These are phyloP conservation scores for Operophtera brumata DNA, from an alignment of 2,888 invertebrate species.

Conservation along the genomic window DNA sequence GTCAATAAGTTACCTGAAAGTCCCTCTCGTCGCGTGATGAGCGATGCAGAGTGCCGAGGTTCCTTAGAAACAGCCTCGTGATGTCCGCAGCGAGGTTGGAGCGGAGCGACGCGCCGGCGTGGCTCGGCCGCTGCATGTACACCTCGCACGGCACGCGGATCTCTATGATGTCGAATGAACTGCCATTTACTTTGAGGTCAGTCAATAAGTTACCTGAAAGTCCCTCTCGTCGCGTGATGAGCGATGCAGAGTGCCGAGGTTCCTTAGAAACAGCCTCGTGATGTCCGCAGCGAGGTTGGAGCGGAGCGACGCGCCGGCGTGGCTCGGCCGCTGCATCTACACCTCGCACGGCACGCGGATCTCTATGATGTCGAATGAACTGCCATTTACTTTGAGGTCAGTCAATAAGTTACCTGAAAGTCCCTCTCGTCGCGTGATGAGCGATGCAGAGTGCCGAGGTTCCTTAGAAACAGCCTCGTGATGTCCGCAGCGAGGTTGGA, in stretches of 20 bases:
- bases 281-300: too few species aligned
- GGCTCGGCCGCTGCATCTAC: slow-evolving; percentile 46
- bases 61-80: slow-evolving; percentile 43
- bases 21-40: slow-evolving; percentile 39
- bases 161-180: slow-evolving; percentile 47
- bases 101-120: slow-evolving; percentile 37
- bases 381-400: too few species aligned
- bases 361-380: slow-evolving; percentile 47
- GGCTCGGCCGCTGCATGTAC: slow-evolving; percentile 46
- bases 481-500: too few species aligned
- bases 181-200: too few species aligned
- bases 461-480: slow-evolving; percentile 48
- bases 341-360: slow-evolving; percentile 42
- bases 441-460: slow-evolving; percentile 41
- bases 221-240: slow-evolving; percentile 39
- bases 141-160: slow-evolving; percentile 42
- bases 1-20: slow-evolving; percentile 45
- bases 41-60: slow-evolving; percentile 41
- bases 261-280: slow-evolving; percentile 48
- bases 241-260: slow-evolving; percentile 41
- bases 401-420: slow-evolving; percentile 45
- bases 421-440: slow-evolving; percentile 39
- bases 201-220: slow-evolving; percentile 45
- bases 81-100: slow-evolving; percentile 36
- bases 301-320: too few species aligned